Conservation (phyloP, 2,888 invertebrate species). For the Oithona nana region DNA sequence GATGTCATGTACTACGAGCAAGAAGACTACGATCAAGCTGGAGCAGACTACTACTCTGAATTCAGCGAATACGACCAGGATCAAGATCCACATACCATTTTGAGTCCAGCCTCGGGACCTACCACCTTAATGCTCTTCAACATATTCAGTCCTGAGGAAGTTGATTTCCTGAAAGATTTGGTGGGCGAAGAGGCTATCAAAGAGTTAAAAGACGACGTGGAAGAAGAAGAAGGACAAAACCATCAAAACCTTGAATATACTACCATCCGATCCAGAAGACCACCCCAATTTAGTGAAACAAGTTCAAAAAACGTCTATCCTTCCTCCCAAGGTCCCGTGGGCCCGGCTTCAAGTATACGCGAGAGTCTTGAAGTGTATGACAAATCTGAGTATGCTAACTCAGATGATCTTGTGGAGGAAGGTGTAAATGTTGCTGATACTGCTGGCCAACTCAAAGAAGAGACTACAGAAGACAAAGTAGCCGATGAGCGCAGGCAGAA, state of each 20-base stretch:
- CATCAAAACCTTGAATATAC: neutral
- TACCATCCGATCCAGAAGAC: neutral
- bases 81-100: too few relatives aligned
- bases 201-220: constrained; percentile 2
- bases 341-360: constrained; percentile 6
- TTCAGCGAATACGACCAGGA: too few relatives aligned
- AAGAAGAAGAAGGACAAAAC: neutral
- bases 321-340: constrained; percentile 8
- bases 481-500: neutral
- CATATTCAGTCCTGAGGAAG: constrained; percentile 11
- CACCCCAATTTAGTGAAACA: neutral
- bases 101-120: neutral
- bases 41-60: neutral
- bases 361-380: neutral
- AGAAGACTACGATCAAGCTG: neutral
- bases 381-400: neutral
- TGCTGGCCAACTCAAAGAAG: neutral
- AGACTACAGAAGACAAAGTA: neutral
- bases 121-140: constrained; percentile 12
- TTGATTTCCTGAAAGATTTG: neutral
- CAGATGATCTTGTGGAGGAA: constrained; percentile 1
- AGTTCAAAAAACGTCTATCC: constrained; percentile 11
- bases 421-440: neutral
- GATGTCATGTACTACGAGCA: neutral
- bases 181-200: constrained; percentile 12